Evolutionary conservation across 2,888 invertebrate genomes (phyloP).

Genomic region (Frankliniella fusca): DNA sequence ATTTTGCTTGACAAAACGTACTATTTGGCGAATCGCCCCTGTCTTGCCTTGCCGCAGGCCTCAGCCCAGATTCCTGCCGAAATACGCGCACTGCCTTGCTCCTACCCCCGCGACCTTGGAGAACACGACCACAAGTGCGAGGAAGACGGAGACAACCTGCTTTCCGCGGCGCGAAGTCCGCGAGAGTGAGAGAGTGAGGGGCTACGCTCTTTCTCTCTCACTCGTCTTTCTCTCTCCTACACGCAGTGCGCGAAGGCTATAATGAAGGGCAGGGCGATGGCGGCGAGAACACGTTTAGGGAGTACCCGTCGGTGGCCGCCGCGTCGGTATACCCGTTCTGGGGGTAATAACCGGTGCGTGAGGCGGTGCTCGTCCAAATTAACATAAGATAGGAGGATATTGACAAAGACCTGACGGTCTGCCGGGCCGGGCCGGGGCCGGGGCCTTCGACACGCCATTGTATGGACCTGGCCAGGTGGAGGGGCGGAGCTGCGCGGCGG

Average conservation of each 20-base stretch:
- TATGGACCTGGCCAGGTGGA: not conserved
- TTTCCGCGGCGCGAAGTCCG: too few relatives aligned
- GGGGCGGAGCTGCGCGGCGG: not conserved
- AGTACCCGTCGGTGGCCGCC: not conserved
- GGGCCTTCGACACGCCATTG: conserved; percentile 1
- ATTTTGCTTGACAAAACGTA: too few relatives aligned
- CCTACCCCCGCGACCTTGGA: too few relatives aligned
- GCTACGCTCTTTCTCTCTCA: too few relatives aligned
- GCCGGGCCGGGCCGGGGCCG: not conserved
- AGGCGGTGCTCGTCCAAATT: not conserved
- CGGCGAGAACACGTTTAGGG: conserved; percentile 20
- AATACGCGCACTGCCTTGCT: too few relatives aligned
- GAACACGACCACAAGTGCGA: too few relatives aligned
- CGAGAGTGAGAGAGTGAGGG: too few relatives aligned
- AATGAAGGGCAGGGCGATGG: not conserved
- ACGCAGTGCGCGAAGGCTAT: not conserved
- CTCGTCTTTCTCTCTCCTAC: too few relatives aligned
- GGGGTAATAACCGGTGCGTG: conserved; percentile 1
- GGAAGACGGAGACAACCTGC: too few relatives aligned
- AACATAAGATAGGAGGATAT: conserved; percentile 20
- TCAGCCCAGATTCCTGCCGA: too few relatives aligned
- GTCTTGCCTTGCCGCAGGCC: too few relatives aligned
- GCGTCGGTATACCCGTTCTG: not conserved
- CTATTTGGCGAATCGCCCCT: too few relatives aligned
- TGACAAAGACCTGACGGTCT: conserved; percentile 15